phyloP scores from a whole-genome alignment of 2,797 vertebrate species.

The Botia almorhae region DNA sequence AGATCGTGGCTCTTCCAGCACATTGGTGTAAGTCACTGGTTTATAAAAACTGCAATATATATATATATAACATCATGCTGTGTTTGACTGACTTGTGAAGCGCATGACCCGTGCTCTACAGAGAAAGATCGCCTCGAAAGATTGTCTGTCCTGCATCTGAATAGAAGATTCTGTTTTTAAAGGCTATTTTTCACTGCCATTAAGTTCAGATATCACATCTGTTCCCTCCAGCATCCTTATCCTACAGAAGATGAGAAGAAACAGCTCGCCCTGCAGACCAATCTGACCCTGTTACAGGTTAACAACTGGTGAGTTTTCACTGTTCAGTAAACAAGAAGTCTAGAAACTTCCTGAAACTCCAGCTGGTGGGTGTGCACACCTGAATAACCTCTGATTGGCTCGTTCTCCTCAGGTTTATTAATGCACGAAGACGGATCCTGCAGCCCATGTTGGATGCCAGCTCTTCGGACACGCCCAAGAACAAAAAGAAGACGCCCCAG shows the following conservation, averaged over 20 bases:
- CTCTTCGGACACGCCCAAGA: conserved; percentile 85
- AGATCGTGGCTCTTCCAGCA: conserved; percentile 91
- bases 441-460: conserved; percentile 90
- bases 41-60: too few relatives aligned
- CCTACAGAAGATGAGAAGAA: conserved; percentile 90
- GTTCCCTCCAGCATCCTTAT: conserved; percentile 81
- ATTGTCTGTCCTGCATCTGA: too few relatives aligned
- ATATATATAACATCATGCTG: too few relatives aligned
- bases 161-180: neutral
- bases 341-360: neutral
- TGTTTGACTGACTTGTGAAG: too few relatives aligned
- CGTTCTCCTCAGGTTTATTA: conserved; percentile 84
- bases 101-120: too few relatives aligned
- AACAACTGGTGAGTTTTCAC: conserved; percentile 84
- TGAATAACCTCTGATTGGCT: conserved; percentile 17
- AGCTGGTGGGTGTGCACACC: neutral
- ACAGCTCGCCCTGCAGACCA: conserved; percentile 87
- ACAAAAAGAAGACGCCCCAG: conserved; percentile 88
- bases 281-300: conserved; percentile 85
- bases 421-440: conserved; percentile 86
- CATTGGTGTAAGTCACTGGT: conserved; percentile 79
- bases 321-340: neutral
- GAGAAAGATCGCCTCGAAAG: too few relatives aligned
- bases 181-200: neutral
- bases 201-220: neutral